These are phyloP conservation scores for Eublepharis macularius DNA, from an alignment of 2,113 vertebrate genomes.

Conservation along the genomic window DNA sequence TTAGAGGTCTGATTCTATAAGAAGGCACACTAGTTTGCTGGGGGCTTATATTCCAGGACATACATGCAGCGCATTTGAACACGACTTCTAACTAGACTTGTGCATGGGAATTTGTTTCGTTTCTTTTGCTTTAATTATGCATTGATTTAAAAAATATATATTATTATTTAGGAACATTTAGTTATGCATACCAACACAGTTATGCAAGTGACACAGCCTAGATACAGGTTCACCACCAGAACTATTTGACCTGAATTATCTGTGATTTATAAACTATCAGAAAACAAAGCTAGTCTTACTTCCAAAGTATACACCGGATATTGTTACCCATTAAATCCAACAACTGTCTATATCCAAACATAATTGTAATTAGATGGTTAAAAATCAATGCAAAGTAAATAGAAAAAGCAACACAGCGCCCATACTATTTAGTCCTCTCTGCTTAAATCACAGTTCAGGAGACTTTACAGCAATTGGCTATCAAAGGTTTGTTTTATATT, in stretches of 20 bases:
- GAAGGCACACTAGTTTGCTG: too few species aligned
- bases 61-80: too few species aligned
- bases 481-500: neutral
- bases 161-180: neutral
- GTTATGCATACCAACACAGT: neutral
- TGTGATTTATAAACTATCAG: neutral
- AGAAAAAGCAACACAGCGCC: neutral
- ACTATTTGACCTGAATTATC: neutral
- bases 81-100: too few species aligned
- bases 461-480: neutral
- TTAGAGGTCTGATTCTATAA: too few species aligned
- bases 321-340: neutral
- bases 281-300: neutral
- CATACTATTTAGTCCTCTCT: neutral
- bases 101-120: too few species aligned
- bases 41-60: too few species aligned
- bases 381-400: neutral
- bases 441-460: neutral
- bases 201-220: neutral
- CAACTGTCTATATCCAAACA: neutral
- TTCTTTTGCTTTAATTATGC: too few species aligned
- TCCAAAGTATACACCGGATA: neutral
- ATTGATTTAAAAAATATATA: too few species aligned
- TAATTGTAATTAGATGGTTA: neutral
- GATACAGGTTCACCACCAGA: neutral